phyloP scores from a whole-genome alignment of 2,797 vertebrate genomes.

The Pangasius krempfi region DNA sequence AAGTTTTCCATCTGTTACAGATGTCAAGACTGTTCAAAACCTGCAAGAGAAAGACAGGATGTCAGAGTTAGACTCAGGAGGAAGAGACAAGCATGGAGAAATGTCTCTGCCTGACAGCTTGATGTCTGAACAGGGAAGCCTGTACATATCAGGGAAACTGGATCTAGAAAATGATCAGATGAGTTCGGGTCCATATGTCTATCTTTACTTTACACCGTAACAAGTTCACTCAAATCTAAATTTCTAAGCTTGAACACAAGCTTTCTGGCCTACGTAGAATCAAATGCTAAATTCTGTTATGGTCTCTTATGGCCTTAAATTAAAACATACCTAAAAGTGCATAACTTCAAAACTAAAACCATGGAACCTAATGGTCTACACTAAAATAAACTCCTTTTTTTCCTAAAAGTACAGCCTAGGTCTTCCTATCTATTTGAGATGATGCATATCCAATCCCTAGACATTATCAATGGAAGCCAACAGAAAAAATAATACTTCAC shows the following conservation, averaged over 20 bases:
- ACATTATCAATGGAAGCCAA: not conserved
- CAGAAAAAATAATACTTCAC: not conserved
- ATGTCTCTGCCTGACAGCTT: constrained; percentile 36
- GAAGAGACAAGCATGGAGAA: constrained; percentile 25
- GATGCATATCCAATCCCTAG: not conserved
- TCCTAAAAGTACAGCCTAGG: not conserved
- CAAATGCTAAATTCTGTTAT: not conserved
- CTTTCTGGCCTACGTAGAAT: not conserved
- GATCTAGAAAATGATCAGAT: constrained; percentile 35
- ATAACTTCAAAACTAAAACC: not conserved
- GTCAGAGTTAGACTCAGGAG: constrained; percentile 41
- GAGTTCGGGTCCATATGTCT: not conserved
- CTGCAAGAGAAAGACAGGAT: constrained; percentile 49
- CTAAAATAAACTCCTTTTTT: not conserved
- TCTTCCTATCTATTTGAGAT: not conserved
- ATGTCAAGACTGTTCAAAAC: constrained; percentile 58
- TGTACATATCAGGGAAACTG: constrained; percentile 34
- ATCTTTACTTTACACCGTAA: not conserved
- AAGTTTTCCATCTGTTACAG: constrained; percentile 57
- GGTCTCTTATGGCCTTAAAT: not conserved
- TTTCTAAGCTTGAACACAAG: not conserved
- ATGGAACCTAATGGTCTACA: not conserved
- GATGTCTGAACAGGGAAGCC: constrained; percentile 28
- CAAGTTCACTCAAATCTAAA: not conserved
- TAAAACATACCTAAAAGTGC: not conserved